Evolutionary conservation across 2,797 vertebrate genomes (phyloP), one percentile per base, ranked within the genome.

Genomic region (Intellagama lesueurii): DNA sequence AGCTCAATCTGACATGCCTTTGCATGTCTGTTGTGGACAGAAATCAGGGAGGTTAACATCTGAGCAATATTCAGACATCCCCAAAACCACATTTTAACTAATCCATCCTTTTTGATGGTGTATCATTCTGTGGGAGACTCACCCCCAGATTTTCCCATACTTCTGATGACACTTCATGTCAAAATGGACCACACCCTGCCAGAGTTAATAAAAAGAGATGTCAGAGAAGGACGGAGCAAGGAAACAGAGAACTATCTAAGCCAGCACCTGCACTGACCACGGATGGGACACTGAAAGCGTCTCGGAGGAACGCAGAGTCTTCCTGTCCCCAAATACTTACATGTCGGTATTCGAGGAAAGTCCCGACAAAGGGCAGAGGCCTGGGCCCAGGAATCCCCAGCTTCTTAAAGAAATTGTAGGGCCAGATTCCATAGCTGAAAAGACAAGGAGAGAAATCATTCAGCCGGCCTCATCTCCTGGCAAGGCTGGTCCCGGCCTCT

Each of bases 371-470:
- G 0, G 96, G 95, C 16, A 92, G 0, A 0, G 97, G 97, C 76
- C 9, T 95, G 2, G 95, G 96, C 17, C 96, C 94, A 0, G 96
- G 96, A 92, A 98, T 94, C 7, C 96, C 97, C 95, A 98, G n/a
- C 79, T 97, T 97, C 94, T 94, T 95, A 94, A 98, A 98, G 22
- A 94, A 7, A 69, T 72, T 69, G 85, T 91, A 95, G 4, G 94
- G 96, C 95, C 93, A 95, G 79, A 94, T 83, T 16, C 97, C 97
- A 89, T 97, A 98, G 81, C 97, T 98, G 88, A 12, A 81, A 76
- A 87, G 77, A 22, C 5, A 92, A 92, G 90, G 35, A 52, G 30
- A 72, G 1, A 91, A n/a, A 17, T 4, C 9, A 0, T 72, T n/a
- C 3, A 72, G 28, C 3, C 69, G 8, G 69, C 30, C 69, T 72